phyloP scores from a whole-genome alignment of 2,113 vertebrate species.

The Camelus bactrianus region DNA sequence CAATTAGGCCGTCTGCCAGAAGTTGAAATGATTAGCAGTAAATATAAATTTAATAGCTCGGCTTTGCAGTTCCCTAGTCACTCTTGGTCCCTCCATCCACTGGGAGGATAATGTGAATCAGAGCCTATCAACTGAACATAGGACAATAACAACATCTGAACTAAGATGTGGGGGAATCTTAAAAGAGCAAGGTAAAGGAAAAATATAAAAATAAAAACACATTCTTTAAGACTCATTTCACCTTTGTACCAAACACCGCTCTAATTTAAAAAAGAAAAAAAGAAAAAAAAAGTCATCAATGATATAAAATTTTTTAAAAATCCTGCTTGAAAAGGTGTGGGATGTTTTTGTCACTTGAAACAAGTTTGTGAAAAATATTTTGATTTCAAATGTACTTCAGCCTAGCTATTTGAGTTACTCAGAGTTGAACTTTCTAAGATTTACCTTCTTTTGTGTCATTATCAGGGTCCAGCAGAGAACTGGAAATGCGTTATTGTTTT shows the following conservation, averaged over 20 bases:
- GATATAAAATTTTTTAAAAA: background rate
- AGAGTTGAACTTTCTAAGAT: background rate
- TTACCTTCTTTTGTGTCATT: background rate
- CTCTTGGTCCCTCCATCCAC: constrained; percentile 53
- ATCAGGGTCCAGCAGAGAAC: background rate
- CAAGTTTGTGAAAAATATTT: background rate
- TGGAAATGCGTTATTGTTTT: background rate
- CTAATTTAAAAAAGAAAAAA: background rate
- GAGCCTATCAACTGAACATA: constrained; percentile 51
- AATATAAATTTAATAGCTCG: constrained; percentile 84
- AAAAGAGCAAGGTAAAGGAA: background rate
- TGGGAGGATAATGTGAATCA: constrained; percentile 51
- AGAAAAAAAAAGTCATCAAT: background rate
- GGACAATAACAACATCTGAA: constrained; percentile 28
- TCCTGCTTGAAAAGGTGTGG: background rate
- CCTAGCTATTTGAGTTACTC: background rate
- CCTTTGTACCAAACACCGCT: background rate
- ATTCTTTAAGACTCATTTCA: background rate
- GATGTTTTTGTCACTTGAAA: background rate
- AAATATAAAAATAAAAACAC: background rate
- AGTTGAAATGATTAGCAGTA: constrained; percentile 84
- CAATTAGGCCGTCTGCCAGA: constrained; percentile 87
- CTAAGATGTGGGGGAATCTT: background rate
- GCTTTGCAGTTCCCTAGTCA: constrained; percentile 71
- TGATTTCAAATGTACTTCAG: background rate